Evolutionary conservation across 2,113 vertebrate species (phyloP), one percentile per base, ranked within the genome.

Genomic region (Pseudonaja textilis): DNA sequence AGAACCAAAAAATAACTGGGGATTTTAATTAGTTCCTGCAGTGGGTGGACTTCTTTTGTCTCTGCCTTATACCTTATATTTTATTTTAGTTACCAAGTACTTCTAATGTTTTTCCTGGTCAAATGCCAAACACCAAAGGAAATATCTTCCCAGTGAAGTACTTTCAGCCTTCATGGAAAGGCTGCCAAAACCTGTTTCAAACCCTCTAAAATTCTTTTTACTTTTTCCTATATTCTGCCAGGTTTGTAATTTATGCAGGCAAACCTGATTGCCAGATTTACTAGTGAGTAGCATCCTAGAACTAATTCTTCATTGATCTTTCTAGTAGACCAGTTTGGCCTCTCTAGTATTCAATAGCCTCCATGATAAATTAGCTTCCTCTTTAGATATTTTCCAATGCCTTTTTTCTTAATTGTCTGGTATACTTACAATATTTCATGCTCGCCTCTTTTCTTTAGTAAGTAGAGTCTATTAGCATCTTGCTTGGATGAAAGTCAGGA

Each of bases 1-100:
- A 89, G 94, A 42, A 91, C 74, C 93, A 96, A 90, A 91, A 94
- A 94, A 94, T 97, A n/a, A 55, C 91, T 96, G 95, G 94, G 94
- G 93, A 22, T 92, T 91, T 93, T 96, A 96, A 97, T 97, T 97
- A 97, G 93, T 69, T 3, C 0, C 10, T 42, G 89, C 91, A 96
- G 94, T 92, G 20, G 0, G 3, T 55, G 52, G 18, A 26, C 61
- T 14, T 1, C 25, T 64, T 64, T 29, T n/a, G 10, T 64, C 11
- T 69, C 64, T n/a, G 4, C 29, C 64, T 69, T n/a, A 69, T 4
- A 34, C 29, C 64, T 69, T 69, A 69, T 69, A 5, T 5, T 69
- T 69, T 69, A 29, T 69, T 16, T 69, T 69, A 69, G 11, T 16
- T 69, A 69, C 61, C 61, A n/a, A n/a, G 61, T n/a, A n/a, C 12